These are phyloP conservation scores for Physella acuta DNA, from an alignment of 1,140 invertebrate species.

Conservation along the genomic window DNA sequence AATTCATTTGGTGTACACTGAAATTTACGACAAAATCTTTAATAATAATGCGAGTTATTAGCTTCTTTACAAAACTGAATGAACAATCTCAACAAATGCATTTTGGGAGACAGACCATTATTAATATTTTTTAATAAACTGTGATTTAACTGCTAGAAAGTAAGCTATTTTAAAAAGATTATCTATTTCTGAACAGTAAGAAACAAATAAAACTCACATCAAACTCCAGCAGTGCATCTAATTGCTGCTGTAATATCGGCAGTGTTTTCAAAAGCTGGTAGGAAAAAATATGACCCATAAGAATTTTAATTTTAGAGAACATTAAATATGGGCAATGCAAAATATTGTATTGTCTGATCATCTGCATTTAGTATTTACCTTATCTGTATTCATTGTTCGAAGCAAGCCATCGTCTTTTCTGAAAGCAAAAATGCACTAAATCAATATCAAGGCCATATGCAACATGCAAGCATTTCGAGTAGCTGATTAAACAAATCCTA, in stretches of 20 bases:
- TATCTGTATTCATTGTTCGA: constrained; percentile 95
- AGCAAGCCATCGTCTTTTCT: constrained; percentile 96
- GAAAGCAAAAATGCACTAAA: neutral
- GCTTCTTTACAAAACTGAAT: too few species aligned
- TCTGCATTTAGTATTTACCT: constrained; percentile 59
- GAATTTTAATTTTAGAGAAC: neutral
- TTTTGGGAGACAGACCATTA: too few species aligned
- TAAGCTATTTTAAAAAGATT: too few species aligned
- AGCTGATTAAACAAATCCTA: too few species aligned
- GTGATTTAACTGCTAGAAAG: too few species aligned
- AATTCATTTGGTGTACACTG: constrained; percentile 91
- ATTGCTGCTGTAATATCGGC: constrained; percentile 90
- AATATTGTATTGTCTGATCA: neutral
- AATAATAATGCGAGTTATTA: too few species aligned
- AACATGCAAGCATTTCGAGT: too few species aligned
- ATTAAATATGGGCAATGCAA: neutral
- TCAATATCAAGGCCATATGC: neutral
- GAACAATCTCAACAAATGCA: too few species aligned
- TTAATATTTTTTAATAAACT: too few species aligned
- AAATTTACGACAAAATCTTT: constrained; percentile 14
- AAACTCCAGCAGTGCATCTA: constrained; percentile 95
- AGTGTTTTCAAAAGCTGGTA: constrained; percentile 86
- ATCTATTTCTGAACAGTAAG: too few species aligned
- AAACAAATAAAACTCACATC: constrained; percentile 75
- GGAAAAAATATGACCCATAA: constrained; percentile 7